Base-by-base conservation (phyloP, 1,140 invertebrate species). In the Acyrthosiphon pisum region DNA sequence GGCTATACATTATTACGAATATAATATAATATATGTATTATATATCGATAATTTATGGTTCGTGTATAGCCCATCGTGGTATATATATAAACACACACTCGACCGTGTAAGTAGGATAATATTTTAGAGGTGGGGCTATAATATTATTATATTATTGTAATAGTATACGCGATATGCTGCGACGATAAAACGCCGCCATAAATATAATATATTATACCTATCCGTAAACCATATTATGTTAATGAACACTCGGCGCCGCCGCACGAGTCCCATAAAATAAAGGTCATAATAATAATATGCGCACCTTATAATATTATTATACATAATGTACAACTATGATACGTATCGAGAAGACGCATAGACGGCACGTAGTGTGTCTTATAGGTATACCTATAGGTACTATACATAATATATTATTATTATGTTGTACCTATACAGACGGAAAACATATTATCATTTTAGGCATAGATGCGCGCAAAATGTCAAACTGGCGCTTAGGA, bases 151-250 rank as follows among this genome's bases (percentile, higher is more conserved):
- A 60, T 26, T 26, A 30, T 41, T 41, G 2, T 41, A 41, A 41
- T 68, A 68, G 30, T n/a, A 68, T 68, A 68, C n/a, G 9, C 11
- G 60, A 68, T 68, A 68, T 68, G 30, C 60, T 68, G 60, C 60
- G 30, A 68, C 60, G 60, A 68, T 68, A 68, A 68, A 68, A 68
- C 60, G 11, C 60, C 60, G 60, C 30, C 30, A 68, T 68, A 68
- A 68, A 68, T 18, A n/a, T 68, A 68, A 68, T 68, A 68, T 68
- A 68, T 68, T 68, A 18, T 68, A 68, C 60, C 60, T 68, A 68
- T 68, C 60, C 60, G 60, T 68, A 68, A 68, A 68, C 60, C 60
- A 68, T 68, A 68, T 68, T 68, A 68, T 68, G 60, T 68, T 68
- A 68, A 68, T 68, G 60, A 68, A 68, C 60, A 68, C 30, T 68